Base-by-base conservation (phyloP, 2,113 vertebrate genomes). In the Syrmaticus mikado region DNA sequence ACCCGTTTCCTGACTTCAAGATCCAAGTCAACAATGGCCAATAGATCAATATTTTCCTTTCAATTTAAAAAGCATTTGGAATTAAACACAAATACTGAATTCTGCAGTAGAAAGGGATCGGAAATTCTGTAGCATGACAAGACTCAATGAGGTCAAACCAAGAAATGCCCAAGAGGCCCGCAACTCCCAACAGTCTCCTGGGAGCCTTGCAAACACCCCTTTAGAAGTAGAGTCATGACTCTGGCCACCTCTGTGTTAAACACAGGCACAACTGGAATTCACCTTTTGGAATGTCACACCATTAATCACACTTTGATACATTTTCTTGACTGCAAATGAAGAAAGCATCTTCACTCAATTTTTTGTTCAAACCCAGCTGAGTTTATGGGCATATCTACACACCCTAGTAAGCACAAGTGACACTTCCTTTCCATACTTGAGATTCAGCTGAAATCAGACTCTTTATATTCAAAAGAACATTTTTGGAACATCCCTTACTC, bases 91-190 rank as follows among this genome's bases (percentile, higher is more conserved):
- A 87, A 62, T 7, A 85, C 13, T 70, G 45, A 53, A 45, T 66
- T 87, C 64, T 82, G 50, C 71, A 87, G 38, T 25, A 87, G 38
- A 80, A 89, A 89, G 21, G 19, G 50, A 62, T 90, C 40, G 53
- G 38, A 46, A 72, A 22, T 58, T 87, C 43, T 70, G 18, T 4
- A 80, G 38, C 19, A n/a, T 9, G 24, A 79, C 13, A 24, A n/a
- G 36, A 52, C 27, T 68, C 1, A 0, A 28, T 8, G 8, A 86
- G 20, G 16, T 10, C 38, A 17, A 80, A 40, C 10, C 30, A 5
- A 2, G 20, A 80, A 88, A 68, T 55, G 43, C 50, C 48, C 76
- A 5, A 5, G 21, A 53, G 46, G 41, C 36, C 58, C 78, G 60
- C 73, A 85, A 67, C 19, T 17, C 36, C 67, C 57, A 85, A 13